A percentile compares a stretch with the other conserved stretches of the same genome.
Conservation (phyloP, 53 echinoderm and acorn worm genomes). For the Crossaster papposus region DNA sequence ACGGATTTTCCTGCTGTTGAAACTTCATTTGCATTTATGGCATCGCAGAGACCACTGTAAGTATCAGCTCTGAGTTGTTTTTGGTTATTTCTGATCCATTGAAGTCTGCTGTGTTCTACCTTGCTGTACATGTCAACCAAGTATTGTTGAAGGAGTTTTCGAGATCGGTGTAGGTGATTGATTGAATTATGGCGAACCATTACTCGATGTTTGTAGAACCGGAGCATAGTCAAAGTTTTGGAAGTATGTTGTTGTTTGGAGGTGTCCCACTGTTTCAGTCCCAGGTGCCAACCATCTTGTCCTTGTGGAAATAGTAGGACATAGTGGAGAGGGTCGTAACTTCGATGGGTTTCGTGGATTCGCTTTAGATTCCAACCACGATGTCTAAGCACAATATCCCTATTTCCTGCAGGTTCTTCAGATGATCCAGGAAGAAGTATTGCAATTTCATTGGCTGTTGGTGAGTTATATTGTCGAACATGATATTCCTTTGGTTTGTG, state of each 20-base stretch:
- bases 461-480: too few relatives aligned
- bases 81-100: constrained; percentile 42
- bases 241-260: not conserved
- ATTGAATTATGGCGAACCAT: too few relatives aligned
- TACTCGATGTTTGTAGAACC: too few relatives aligned
- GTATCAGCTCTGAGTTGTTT: constrained; percentile 49
- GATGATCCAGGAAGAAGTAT: too few relatives aligned
- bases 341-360: constrained; percentile 52
- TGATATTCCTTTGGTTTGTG: too few relatives aligned
- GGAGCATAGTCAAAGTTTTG: not conserved
- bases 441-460: too few relatives aligned
- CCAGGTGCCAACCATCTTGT: constrained; percentile 49
- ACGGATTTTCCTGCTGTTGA: constrained; percentile 34
- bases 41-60: constrained; percentile 64
- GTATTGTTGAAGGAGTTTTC: too few relatives aligned
- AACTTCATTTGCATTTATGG: constrained; percentile 50
- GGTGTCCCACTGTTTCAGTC: constrained; percentile 40
- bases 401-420: not conserved
- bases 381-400: constrained; percentile 44
- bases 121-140: too few relatives aligned
- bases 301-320: constrained; percentile 61
- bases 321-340: constrained; percentile 66
- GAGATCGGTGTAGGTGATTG: too few relatives aligned
- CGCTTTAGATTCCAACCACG: constrained; percentile 31
- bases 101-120: not conserved